Base-by-base conservation (phyloP, 2,797 vertebrate genomes). In the Heteromormyrus szaboi region DNA sequence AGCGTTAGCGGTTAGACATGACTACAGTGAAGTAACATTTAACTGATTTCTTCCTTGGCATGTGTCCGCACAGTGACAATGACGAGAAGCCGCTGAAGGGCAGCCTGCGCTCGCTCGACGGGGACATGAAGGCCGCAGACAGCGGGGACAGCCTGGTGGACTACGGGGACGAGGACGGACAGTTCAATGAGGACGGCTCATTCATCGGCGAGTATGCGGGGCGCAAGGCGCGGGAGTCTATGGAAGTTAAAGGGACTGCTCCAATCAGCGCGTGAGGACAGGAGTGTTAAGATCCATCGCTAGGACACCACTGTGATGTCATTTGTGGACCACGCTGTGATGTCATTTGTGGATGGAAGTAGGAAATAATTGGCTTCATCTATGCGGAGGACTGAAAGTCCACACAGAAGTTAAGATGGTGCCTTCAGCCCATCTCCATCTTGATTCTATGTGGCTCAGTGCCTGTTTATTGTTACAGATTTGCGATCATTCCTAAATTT, bases 171-270 rank as follows among this genome's bases (percentile, higher is more conserved):
- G 98, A 98, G 92, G 98, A 99, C 0, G 96, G 92, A 53, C 97
- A 98, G 91, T 99, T 99, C 96, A 98, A 97, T 56, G 98, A 99
- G 95, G 98, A 99, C 7, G 98, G 98, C 88, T 99, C 98, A 14
- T 99, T 99, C 90, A 99, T 99, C 88, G 98, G 98, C 7, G 97
- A 98, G 93, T 99, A 99, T 2, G 94, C 96, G 0, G 97, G 96
- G 84, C 96, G 96, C 86, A 99, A 98, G 94, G 95, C 95, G 91
- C 97, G 97, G 93, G 96, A 90, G 89, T 97, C 97, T 0, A 93
- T 95, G 37, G 98, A 99, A 94, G 96, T 97, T 92, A 96, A 96
- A 94, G 94, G 92, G 91, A 91, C 92, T 86, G 89, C 87, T 92
- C 95, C 96, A 91, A 94, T 92, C 90, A 93, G 94, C 9, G 95